phyloP scores from a whole-genome alignment of 2,113 vertebrate genomes.

The Gallinago undulata region DNA sequence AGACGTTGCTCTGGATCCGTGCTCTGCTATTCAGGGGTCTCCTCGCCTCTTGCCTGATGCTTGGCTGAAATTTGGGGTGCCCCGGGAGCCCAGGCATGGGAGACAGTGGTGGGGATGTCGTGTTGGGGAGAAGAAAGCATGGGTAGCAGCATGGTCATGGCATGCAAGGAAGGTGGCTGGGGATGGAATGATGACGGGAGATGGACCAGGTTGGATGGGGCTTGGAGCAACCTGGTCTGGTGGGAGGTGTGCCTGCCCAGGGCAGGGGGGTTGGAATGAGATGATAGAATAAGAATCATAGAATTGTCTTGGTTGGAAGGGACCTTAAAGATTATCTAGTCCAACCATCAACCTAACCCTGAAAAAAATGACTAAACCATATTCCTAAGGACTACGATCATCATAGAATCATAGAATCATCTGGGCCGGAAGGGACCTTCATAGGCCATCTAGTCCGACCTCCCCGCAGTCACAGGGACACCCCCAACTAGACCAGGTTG shows the following conservation, averaged over 20 bases:
- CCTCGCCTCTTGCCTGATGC: accelerated
- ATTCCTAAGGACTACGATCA: no score
- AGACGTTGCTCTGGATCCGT: background rate
- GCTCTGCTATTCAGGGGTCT: accelerated
- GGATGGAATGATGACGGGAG: background rate
- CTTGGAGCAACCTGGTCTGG: background rate
- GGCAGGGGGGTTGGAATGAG: background rate
- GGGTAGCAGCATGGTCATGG: background rate
- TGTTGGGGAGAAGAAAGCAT: no score
- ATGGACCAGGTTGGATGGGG: background rate
- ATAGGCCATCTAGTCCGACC: no score
- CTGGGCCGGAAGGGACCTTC: no score
- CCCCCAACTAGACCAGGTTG: no score
- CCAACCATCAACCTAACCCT: no score
- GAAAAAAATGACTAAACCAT: no score
- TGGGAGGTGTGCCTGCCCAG: background rate
- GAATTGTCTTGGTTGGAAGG: no score
- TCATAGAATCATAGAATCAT: no score
- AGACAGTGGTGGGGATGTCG: accelerated
- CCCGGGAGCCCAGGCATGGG: accelerated
- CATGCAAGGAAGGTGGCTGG: background rate
- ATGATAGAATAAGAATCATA: background rate
- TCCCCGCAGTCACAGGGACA: no score
- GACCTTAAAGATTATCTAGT: no score
- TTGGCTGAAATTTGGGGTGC: background rate